Conservation (phyloP, 2,113 vertebrate genomes). For the Eclectus roratus region DNA sequence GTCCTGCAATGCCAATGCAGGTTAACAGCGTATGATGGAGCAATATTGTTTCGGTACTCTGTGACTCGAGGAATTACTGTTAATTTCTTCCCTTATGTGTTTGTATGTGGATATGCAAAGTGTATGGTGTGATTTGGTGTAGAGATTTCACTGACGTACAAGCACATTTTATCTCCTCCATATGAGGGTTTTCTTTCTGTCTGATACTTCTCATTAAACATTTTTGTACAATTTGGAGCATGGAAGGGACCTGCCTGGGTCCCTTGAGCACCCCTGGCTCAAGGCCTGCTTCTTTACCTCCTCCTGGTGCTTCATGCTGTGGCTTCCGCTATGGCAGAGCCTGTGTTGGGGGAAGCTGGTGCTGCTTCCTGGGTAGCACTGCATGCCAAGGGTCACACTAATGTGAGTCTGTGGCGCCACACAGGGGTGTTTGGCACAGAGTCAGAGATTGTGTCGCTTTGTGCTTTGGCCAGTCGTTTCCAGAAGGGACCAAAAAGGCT, state of each 20-base stretch:
- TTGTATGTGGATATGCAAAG: neutral
- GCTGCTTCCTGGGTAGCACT: neutral
- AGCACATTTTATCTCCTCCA: neutral
- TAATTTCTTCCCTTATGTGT: neutral
- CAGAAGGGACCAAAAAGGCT: neutral
- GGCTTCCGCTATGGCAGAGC: neutral
- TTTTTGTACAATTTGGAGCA: neutral
- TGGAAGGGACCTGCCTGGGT: neutral
- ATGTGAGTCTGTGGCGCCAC: neutral
- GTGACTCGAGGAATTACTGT: neutral
- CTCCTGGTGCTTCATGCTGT: accelerated
- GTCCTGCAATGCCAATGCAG: neutral
- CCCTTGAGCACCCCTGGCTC: neutral
- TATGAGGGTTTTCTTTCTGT: neutral
- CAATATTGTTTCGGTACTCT: neutral
- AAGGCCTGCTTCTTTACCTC: neutral
- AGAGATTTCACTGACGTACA: neutral
- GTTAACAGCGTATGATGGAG: neutral
- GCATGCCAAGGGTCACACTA: neutral
- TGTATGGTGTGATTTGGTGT: neutral
- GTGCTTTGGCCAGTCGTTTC: neutral
- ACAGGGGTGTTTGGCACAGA: neutral
- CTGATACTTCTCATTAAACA: neutral
- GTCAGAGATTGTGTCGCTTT: neutral
- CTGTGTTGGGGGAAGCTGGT: neutral